A percentile compares a stretch with the other conserved stretches of the same genome.
Conservation (phyloP, 35 echinoderm and acorn worm species). For the Strongylocentrotus purpuratus region DNA sequence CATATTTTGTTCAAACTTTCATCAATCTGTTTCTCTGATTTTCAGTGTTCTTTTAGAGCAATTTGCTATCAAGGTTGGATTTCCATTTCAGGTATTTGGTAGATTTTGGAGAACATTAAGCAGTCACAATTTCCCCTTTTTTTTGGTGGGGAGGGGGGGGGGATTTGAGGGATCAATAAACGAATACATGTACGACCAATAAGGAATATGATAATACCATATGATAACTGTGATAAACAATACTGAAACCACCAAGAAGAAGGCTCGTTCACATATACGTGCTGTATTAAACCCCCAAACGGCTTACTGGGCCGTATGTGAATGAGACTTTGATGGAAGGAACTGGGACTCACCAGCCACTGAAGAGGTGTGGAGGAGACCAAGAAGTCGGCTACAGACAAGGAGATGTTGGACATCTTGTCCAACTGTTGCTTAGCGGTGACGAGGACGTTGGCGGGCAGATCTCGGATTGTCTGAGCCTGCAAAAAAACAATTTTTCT, state of each 20-base stretch:
- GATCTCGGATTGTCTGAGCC: constrained; percentile 81
- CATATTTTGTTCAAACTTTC: no score
- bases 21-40: no score
- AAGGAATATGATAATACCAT: neutral
- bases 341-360: constrained; percentile 87
- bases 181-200: neutral
- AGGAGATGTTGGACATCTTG: constrained; percentile 59
- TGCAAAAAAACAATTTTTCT: constrained; percentile 26
- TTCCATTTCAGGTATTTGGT: no score
- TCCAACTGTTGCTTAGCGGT: constrained; percentile 74
- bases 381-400: constrained; percentile 77
- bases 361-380: constrained; percentile 79
- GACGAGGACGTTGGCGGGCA: constrained; percentile 66
- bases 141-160: neutral
- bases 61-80: no score
- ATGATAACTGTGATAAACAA: neutral
- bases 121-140: no score
- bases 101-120: no score
- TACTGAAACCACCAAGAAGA: neutral
- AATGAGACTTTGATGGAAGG: no score
- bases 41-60: no score
- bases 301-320: no score
- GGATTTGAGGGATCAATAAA: neutral
- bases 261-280: no score
- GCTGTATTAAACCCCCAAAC: no score